Base-by-base conservation (phyloP, 2,888 invertebrate species). In the Ormyrus nitidulus region DNA sequence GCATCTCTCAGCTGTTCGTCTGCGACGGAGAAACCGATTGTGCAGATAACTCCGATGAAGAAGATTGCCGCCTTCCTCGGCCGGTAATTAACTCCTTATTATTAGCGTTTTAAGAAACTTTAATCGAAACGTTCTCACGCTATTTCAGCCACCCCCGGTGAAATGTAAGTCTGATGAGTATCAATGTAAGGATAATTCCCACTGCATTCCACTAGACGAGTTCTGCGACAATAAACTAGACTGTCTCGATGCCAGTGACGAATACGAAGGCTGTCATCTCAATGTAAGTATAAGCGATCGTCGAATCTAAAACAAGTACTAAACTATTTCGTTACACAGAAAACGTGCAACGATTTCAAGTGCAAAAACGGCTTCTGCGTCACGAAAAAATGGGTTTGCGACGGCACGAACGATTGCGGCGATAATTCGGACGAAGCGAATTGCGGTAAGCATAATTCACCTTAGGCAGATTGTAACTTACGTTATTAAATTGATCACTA, bases 381-480 rank as follows among this genome's bases (percentile, higher is more conserved):
- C 44, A 83, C 88, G 2, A 81, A 93, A 0, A 84, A 86, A 0
- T 85, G 91, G 78, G 92, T 93, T 0, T 95, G 95, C 84, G 92
- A 95, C 85, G 91, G 90, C 0, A 89, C 86, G 5, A 54, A 86
- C 0, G 92, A 95, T 79, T 95, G 95, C 85, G 89, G 91, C 0
- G 94, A 95, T 89, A 90, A 90, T 56, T 93, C 93, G n/a, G 95
- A 95, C 88, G 95, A 95, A 89, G 91, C 92, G 94, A 94, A 0
- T 51, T 81, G 78, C 77, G 77, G 79, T 79, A 70, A 44, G 71
- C 34, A 34, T 34, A 48, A 88, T 10, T 19, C 92, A 93, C 84
- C 62, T 70, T 69, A n/a, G 70, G 91, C 64, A 44, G 13, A 7
- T 73, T 34, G 7, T 10, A 4, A 19, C 34, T 54, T 49, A 48